Evolutionary conservation across 1,140 invertebrate genomes (phyloP).

Genomic region (Camponotus pennsylvanicus): DNA sequence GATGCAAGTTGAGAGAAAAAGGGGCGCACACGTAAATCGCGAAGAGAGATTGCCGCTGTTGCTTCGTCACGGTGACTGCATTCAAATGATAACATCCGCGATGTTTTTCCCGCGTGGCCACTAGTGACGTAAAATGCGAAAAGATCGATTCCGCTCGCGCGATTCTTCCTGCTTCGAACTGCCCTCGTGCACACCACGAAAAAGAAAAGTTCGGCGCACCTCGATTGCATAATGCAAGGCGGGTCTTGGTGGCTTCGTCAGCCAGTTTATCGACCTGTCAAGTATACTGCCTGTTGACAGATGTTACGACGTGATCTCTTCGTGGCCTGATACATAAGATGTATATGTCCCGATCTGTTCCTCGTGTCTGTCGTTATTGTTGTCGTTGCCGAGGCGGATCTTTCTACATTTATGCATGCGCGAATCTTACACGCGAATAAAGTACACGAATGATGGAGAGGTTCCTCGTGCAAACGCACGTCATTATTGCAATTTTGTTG

Average conservation of each 20-base stretch:
- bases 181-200: slow-evolving; percentile 40
- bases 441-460: neutral
- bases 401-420: neutral
- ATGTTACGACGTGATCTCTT: slow-evolving; percentile 61
- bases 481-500: slow-evolving; percentile 53
- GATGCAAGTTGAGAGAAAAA: slow-evolving; percentile 41
- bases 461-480: slow-evolving; percentile 9
- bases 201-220: slow-evolving; percentile 63
- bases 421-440: neutral
- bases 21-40: neutral
- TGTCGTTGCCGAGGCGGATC: neutral
- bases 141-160: slow-evolving; percentile 1
- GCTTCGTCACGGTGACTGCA: slow-evolving; percentile 61
- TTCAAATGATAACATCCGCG: slow-evolving; percentile 69
- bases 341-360: slow-evolving; percentile 16
- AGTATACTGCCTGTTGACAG: slow-evolving; percentile 67
- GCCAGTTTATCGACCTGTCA: slow-evolving; percentile 73
- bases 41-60: slow-evolving; percentile 47
- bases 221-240: slow-evolving; percentile 73
- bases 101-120: slow-evolving; percentile 36
- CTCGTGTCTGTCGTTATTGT: neutral
- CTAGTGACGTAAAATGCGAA: slow-evolving; percentile 51
- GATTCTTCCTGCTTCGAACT: slow-evolving; percentile 30
- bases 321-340: slow-evolving; percentile 40
- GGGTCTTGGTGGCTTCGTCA: slow-evolving; percentile 63